phyloP scores from a whole-genome alignment of 64 coral and sea anemone species.

The Hydrozoanthus tunicans region DNA sequence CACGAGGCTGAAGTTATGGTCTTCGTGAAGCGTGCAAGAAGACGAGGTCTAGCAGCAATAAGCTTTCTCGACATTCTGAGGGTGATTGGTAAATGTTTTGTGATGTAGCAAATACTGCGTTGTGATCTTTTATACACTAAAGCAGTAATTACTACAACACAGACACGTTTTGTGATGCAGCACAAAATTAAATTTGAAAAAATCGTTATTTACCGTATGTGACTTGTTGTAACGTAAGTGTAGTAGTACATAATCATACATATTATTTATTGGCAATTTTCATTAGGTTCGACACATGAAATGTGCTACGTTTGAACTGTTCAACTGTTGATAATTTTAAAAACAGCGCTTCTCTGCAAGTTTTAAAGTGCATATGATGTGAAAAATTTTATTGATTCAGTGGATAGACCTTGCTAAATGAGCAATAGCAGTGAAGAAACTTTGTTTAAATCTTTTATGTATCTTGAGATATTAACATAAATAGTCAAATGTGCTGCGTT shows the following conservation, averaged over 20 bases:
- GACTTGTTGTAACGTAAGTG: too few relatives aligned
- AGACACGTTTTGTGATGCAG: background rate
- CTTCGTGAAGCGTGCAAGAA: background rate
- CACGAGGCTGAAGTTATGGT: background rate
- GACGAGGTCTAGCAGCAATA: background rate
- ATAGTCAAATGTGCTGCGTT: background rate
- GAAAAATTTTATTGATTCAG: too few relatives aligned
- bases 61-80: background rate
- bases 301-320: too few relatives aligned
- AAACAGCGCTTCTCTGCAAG: too few relatives aligned
- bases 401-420: background rate
- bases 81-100: background rate
- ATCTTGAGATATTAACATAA: background rate
- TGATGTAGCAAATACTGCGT: background rate
- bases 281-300: too few relatives aligned
- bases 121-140: background rate
- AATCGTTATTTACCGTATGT: too few relatives aligned
- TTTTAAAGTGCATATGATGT: too few relatives aligned
- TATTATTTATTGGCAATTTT: too few relatives aligned
- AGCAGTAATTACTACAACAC: constrained; percentile 1
- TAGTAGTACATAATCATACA: too few relatives aligned
- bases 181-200: too few relatives aligned
- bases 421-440: background rate
- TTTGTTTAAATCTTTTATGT: background rate
- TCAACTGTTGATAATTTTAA: too few relatives aligned